Base-by-base conservation (phyloP, 2,797 vertebrate genomes). In the Coranthus polyacanthus region DNA sequence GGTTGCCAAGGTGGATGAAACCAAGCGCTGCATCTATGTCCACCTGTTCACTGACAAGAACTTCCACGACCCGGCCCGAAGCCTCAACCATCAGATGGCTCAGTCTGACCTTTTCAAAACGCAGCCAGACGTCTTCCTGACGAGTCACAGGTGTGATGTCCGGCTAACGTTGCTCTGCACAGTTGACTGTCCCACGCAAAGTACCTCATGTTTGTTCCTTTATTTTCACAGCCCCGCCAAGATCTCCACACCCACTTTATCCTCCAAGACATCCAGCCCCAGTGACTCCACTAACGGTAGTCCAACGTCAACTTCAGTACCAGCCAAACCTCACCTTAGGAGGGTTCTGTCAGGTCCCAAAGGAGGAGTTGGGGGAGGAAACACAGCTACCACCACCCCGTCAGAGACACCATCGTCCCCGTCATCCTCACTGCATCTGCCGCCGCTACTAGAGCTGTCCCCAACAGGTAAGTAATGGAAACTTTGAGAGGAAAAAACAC, bases 41-140 rank as follows among this genome's bases (percentile, higher is more conserved):
- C 94, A 98, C 88, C 92, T 99, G 65, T 99, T 97, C 86, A 93
- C 95, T 9, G 94, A 96, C 70, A 96, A 96, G 85, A 96, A 94
- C 82, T 94, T 95, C 86, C 93, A 94, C 0, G 94, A 98, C 42
- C 64, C 84, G 5, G 88, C 93, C 32, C 91, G 41, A 56, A 98
- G 97, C 55, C 78, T 99, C 68, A 99, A 98, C 73, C 94, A 72
- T 18, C 95, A 96, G 88, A 96, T 99, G 72, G 94, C 94, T 15
- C 93, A 93, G 3, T 95, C 95, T 0, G 95, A 97, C 83, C 84
- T 98, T 74, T 97, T 97, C 91, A 97, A 96, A 77, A 95, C 97
- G 55, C 95, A 96, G 67, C 96, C 96, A 3, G 97, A 98, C 60
- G 95, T 83, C 84, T 94, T 77, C 81, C 94, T 82, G 83, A 92